Percentiles rank a stretch among this genome's conserved stretches.
Conservation (phyloP, 2,113 vertebrate genomes). For the Dromas ardeola region DNA sequence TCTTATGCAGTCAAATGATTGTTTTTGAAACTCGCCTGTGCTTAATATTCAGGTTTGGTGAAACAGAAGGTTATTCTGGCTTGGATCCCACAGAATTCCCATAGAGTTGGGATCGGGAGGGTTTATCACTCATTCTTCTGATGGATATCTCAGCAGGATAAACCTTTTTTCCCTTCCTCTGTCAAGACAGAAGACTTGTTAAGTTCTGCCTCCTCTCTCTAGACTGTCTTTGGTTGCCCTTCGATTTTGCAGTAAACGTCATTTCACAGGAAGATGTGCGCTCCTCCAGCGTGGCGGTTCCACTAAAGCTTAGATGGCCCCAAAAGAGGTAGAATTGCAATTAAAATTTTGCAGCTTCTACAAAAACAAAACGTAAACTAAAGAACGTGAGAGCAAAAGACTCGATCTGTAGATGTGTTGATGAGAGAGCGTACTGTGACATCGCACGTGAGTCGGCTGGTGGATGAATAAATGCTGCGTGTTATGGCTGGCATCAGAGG, state of each 20-base stretch:
- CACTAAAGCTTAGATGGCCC: neutral
- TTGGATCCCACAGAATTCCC: neutral
- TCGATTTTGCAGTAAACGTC: neutral
- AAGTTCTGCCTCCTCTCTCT: neutral
- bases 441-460: neutral
- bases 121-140: neutral
- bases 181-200: neutral
- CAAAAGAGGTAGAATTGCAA: neutral
- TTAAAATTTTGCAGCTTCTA: neutral
- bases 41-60: neutral
- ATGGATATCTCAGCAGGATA: neutral
- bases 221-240: neutral
- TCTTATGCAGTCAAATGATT: neutral
- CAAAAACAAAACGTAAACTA: neutral
- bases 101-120: neutral
- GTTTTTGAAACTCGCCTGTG: neutral
- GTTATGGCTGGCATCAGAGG: neutral
- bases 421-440: neutral
- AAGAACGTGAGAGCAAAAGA: neutral
- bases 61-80: neutral
- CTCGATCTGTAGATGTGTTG: neutral
- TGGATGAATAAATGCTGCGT: neutral
- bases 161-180: neutral
- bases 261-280: neutral
- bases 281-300: neutral